These are phyloP conservation scores for Sigmodon hispidus DNA, from an alignment of 2,113 vertebrate genomes.

Conservation along the genomic window DNA sequence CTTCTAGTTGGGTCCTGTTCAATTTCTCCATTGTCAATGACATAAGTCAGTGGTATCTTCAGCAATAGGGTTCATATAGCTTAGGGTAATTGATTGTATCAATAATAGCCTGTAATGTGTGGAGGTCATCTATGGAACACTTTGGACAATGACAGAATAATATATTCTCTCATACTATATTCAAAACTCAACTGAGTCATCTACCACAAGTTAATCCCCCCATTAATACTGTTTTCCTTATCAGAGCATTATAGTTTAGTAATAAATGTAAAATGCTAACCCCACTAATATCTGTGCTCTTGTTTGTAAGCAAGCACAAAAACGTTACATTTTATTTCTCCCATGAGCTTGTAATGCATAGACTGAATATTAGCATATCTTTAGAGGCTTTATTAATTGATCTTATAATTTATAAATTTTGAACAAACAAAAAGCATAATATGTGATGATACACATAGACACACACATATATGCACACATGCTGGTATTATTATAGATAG, in stretches of 20 bases:
- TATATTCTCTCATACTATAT: not conserved
- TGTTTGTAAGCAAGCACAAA: not conserved
- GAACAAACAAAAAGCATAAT: not conserved
- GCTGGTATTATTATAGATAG: slow-evolving; percentile 6
- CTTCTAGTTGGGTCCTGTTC: not conserved
- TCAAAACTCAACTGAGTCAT: slow-evolving; percentile 6
- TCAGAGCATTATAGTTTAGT: not conserved
- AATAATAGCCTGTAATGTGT: not conserved
- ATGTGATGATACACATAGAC: not conserved
- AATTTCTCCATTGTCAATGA: not conserved
- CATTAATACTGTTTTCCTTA: not conserved
- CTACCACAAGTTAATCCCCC: not conserved
- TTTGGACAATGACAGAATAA: not conserved
- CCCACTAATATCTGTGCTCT: not conserved
- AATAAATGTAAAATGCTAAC: not conserved
- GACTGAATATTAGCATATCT: not conserved
- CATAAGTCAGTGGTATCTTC: not conserved
- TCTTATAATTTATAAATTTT: not conserved
- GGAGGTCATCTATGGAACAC: not conserved
- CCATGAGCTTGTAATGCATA: not conserved
- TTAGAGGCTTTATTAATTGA: not conserved
- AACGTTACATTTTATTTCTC: not conserved
- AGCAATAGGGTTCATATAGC: not conserved
- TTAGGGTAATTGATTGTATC: not conserved
- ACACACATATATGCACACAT: not conserved